Evolutionary conservation across 2,113 vertebrate species (phyloP).

Genomic region (Axis porcinus): DNA sequence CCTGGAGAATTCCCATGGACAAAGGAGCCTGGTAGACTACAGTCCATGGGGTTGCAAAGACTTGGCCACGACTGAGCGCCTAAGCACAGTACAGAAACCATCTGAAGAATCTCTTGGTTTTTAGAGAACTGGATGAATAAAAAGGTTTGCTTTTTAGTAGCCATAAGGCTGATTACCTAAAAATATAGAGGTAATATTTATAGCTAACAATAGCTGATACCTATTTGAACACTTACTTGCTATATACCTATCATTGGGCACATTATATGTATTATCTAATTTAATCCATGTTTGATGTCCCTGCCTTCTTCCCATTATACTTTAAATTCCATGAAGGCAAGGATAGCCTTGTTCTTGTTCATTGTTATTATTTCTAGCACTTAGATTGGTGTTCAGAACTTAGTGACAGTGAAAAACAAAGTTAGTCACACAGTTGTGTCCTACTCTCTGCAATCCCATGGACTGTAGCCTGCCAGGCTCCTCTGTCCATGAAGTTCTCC

Average conservation of each 20-base stretch:
- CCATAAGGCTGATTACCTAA: not conserved
- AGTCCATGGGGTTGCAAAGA: fast-evolving
- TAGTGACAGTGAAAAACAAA: not conserved
- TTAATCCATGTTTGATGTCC: not conserved
- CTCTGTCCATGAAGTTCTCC: not conserved
- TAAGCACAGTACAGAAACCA: not conserved
- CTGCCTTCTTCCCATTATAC: not conserved
- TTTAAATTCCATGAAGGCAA: not conserved
- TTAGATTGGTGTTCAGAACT: not conserved
- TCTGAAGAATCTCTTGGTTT: not conserved
- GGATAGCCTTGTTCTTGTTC: constrained; percentile 7
- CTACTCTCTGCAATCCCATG: not conserved
- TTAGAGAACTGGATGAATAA: not conserved
- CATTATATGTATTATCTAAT: not conserved
- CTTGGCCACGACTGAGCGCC: not conserved
- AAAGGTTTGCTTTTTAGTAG: not conserved
- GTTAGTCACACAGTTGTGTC: not conserved
- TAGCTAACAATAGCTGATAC: not conserved
- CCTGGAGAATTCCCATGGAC: not conserved
- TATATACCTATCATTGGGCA: not conserved
- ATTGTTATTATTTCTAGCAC: not conserved
- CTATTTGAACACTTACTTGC: not conserved
- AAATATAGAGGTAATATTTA: not conserved
- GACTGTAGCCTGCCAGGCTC: not conserved
- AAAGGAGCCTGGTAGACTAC: not conserved